Base-by-base conservation (phyloP, 2,113 vertebrate genomes). In the Coregonus clupeaformis region DNA sequence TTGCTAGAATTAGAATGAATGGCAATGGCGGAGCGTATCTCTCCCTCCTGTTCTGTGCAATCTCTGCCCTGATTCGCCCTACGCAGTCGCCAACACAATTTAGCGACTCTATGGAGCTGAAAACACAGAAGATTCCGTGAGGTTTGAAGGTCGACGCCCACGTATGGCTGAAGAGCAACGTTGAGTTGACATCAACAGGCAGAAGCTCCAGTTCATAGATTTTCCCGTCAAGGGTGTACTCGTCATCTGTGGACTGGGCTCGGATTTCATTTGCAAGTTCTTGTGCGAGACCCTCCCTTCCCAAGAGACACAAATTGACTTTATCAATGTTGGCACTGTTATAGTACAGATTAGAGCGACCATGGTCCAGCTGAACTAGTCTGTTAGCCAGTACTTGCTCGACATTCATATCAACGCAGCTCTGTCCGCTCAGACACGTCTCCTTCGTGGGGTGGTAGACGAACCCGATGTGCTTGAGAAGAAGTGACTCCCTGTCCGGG, bases 391-490 rank as follows among this genome's bases (percentile, higher is more conserved):
- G 93, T 76, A 98, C 89, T 77, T 98, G 95, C 73, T 99, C 97
- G 67, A 99, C 97, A 92, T 97, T 98, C 91, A 98, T 93, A 84
- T 99, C 98, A 13, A 92, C 96, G 76, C 98, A 99, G 85, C 95
- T 95, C 77, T 95, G 95, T 85, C 96, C 96, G 86, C 98, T 99
- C 76, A 99, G 94, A 89, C 98, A 99, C 1, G 97, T 99, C 93
- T 99, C 96, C 91, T 98, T 99, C 71, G 98, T 99, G 77, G 97
- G 96, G 82, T 99, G 97, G 93, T 99, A 99, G 87, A 99, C 97
- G 92, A 99, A 99, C 36, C 98, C 98, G 82, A 99, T 99, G 90
- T 99, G 98, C 85, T 99, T 99, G 84, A 99, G 95, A 22, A 99
- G 90, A 83, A 99, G 95, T n/a, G 98, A 99, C 84, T 99, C 96